Evolutionary conservation across 2,113 vertebrate species (phyloP).

Genomic region (Odontesthes bonariensis): DNA sequence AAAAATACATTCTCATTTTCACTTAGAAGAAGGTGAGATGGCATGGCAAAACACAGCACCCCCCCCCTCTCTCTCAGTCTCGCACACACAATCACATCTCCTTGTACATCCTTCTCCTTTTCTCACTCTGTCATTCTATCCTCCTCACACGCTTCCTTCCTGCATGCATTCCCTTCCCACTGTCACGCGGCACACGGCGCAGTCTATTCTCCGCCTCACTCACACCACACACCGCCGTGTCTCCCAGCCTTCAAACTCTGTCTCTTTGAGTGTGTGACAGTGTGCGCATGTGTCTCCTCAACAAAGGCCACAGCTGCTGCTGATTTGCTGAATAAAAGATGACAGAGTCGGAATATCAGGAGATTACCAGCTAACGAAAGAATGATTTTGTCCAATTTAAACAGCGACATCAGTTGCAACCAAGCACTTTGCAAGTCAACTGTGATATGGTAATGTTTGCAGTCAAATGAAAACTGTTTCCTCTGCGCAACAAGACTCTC

Average conservation of each 20-base stretch:
- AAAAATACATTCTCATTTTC: conserved; percentile 80
- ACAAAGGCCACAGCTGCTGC: conserved; percentile 77
- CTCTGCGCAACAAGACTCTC: conserved; percentile 54
- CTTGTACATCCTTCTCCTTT: conserved; percentile 41
- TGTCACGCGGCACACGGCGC: conserved; percentile 8
- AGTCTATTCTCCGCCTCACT: conserved; percentile 13
- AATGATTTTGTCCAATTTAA: conserved; percentile 72
- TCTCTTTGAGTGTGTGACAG: conserved; percentile 24
- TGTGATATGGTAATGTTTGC: conserved; percentile 60
- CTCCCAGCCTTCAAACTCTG: conserved; percentile 39
- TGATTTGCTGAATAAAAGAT: conserved; percentile 76
- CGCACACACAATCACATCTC: conserved; percentile 44
- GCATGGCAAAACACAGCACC: conserved; percentile 64
- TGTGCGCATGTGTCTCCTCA: conserved; percentile 35
- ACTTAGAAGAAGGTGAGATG: conserved; percentile 66
- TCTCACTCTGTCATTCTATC: conserved; percentile 50
- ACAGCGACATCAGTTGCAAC: conserved; percentile 53
- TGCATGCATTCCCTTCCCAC: conserved; percentile 8
- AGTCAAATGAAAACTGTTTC: conserved; percentile 61
- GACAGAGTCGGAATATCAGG: conserved; percentile 69
- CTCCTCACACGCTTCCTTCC: conserved; percentile 19
- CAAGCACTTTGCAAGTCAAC: conserved; percentile 57
- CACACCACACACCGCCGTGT: not conserved
- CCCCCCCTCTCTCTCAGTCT: conserved; percentile 36
- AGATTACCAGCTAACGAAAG: conserved; percentile 70